phyloP scores from a whole-genome alignment of 2,797 vertebrate species.

The Lates japonicus region DNA sequence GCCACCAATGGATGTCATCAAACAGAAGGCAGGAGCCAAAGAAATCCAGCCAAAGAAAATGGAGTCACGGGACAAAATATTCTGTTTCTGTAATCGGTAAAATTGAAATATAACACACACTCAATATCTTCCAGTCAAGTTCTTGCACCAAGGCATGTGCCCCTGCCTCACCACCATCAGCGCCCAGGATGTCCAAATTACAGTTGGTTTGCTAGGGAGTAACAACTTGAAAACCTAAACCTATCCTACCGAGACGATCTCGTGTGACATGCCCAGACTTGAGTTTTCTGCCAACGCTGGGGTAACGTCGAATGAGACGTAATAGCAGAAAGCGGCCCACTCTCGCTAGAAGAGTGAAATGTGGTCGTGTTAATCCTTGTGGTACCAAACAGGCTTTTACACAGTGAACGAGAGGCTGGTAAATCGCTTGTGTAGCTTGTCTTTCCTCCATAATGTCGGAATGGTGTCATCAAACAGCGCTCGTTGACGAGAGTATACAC shows the following conservation, averaged over 20 bases:
- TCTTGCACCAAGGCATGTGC: constrained; percentile 29
- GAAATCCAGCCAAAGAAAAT: constrained; percentile 89
- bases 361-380: constrained; percentile 48
- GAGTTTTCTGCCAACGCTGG: constrained; percentile 27
- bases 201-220: constrained; percentile 68
- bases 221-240: constrained; percentile 55
- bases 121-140: constrained; percentile 5
- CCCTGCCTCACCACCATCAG: constrained; percentile 60
- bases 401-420: constrained; percentile 55
- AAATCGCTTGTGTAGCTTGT: constrained; percentile 25
- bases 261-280: constrained; percentile 38
- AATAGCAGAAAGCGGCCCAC: constrained; percentile 26
- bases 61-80: constrained; percentile 66
- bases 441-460: constrained; percentile 37
- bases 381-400: constrained; percentile 42
- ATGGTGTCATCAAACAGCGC: constrained; percentile 48
- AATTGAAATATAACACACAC: constrained; percentile 5
- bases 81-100: not conserved
- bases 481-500: constrained; percentile 27
- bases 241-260: constrained; percentile 20
- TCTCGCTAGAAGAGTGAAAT: constrained; percentile 7
- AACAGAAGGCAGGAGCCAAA: constrained; percentile 88
- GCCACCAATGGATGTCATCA: constrained; percentile 86
- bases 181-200: constrained; percentile 77
- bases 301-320: constrained; percentile 2